Conservation (phyloP, 92 coral and sea anemone species). For the Zoanthus solanderi region DNA sequence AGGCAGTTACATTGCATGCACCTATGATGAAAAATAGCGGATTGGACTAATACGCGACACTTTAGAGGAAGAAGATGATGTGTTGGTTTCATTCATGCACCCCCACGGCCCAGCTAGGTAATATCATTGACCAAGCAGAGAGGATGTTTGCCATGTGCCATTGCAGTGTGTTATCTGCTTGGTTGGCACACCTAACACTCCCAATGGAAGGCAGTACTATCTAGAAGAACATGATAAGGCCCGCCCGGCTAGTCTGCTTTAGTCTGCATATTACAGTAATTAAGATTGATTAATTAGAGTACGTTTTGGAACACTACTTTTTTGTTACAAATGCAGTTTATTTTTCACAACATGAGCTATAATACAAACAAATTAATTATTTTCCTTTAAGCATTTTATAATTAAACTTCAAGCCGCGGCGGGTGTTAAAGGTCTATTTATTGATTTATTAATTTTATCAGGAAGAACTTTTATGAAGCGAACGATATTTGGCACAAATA, state of each 20-base stretch:
- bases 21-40: conserved; percentile 29
- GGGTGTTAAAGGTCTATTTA: neutral
- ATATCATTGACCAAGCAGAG: conserved; percentile 39
- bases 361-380: neutral
- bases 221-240: conserved; percentile 19
- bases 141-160: conserved; percentile 30
- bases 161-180: conserved; percentile 35
- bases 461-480: neutral
- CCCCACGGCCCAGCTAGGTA: conserved; percentile 36
- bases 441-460: neutral
- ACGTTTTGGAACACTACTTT: neutral
- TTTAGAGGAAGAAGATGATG: conserved; percentile 32
- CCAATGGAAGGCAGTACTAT: conserved; percentile 15
- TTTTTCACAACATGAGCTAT: neutral
- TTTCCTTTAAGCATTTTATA: neutral
- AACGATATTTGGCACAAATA: conserved; percentile 19
- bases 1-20: conserved; percentile 41
- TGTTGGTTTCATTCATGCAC: conserved; percentile 36
- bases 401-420: neutral
- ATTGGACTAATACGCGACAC: conserved; percentile 21
- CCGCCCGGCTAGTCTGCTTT: conserved; percentile 24
- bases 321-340: neutral
- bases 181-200: conserved; percentile 32
- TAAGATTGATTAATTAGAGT: neutral
- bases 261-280: neutral